These are phyloP conservation scores for Ciconia stormi DNA, from an alignment of 2,113 vertebrate species.

Conservation along the genomic window DNA sequence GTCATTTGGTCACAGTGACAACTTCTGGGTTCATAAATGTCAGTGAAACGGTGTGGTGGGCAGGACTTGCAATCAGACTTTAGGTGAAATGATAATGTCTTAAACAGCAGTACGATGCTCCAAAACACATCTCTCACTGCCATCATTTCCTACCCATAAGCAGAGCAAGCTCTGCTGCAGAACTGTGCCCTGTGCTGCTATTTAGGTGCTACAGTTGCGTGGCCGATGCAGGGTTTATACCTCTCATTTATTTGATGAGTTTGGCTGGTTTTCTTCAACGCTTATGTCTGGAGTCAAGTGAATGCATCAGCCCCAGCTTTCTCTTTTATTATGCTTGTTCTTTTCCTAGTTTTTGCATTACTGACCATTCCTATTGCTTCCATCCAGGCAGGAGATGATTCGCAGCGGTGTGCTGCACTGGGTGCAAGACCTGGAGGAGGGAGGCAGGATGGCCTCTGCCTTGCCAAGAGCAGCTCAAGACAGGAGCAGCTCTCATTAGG, in stretches of 20 bases:
- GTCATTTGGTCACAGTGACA: neutral
- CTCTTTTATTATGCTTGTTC: neutral
- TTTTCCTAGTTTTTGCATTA: neutral
- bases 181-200: neutral
- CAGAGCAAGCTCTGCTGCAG: neutral
- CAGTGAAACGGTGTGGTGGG: neutral
- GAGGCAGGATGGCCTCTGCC: neutral
- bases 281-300: neutral
- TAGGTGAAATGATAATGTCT: neutral
- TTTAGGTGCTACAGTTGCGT: rapidly evolving
- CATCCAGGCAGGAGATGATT: neutral
- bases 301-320: neutral
- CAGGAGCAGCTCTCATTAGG: neutral
- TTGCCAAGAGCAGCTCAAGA: neutral
- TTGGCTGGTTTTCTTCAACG: neutral
- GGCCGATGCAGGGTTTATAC: neutral
- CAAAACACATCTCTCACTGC: neutral
- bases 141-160: rapidly evolving
- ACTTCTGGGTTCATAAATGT: neutral
- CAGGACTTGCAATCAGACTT: neutral
- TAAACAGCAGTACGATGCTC: neutral
- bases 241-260: neutral
- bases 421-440: neutral
- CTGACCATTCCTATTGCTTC: neutral
- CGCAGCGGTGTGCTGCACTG: neutral